Evolutionary conservation across 2,888 invertebrate species (phyloP).

Genomic region (Microplitis deprimator): DNA sequence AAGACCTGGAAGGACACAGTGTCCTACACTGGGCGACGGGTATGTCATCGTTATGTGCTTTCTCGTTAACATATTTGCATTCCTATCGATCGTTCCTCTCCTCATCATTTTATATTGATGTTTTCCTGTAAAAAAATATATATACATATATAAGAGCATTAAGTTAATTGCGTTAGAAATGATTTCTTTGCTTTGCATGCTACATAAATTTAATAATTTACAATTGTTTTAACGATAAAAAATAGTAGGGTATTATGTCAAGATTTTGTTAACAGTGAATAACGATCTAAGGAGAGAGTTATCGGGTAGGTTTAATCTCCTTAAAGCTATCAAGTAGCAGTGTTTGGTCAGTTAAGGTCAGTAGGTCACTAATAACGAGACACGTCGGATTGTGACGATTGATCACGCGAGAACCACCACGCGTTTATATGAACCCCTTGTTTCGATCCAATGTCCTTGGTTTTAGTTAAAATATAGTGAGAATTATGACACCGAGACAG

Average conservation of each 20-base stretch:
- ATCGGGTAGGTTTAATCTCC: slow-evolving; percentile 21
- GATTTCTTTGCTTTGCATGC: neutral
- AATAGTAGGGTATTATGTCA: neutral
- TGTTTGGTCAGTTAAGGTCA: slow-evolving; percentile 64
- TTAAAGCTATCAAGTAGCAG: neutral
- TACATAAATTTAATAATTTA: neutral
- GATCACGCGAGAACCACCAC: slow-evolving; percentile 47
- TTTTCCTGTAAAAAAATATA: neutral
- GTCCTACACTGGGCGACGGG: slow-evolving; percentile 99
- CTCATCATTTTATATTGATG: neutral
- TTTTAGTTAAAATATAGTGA: slow-evolving; percentile 18
- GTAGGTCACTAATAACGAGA: slow-evolving; percentile 59
- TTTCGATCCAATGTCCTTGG: slow-evolving; percentile 25
- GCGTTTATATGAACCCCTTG: slow-evolving; percentile 28
- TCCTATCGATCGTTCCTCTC: neutral
- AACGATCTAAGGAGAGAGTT: slow-evolving; percentile 16
- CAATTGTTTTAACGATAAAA: slow-evolving; percentile 8
- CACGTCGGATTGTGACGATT: slow-evolving; percentile 22
- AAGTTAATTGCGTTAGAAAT: neutral
- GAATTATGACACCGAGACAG: slow-evolving; percentile 16
- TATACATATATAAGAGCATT: neutral
- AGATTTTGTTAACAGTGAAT: neutral
- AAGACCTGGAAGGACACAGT: slow-evolving; percentile 95
- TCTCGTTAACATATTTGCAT: neutral
- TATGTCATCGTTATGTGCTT: slow-evolving; percentile 65